These are phyloP conservation scores for Poecilus cupreus DNA, from an alignment of 2,888 invertebrate genomes.

Conservation along the genomic window DNA sequence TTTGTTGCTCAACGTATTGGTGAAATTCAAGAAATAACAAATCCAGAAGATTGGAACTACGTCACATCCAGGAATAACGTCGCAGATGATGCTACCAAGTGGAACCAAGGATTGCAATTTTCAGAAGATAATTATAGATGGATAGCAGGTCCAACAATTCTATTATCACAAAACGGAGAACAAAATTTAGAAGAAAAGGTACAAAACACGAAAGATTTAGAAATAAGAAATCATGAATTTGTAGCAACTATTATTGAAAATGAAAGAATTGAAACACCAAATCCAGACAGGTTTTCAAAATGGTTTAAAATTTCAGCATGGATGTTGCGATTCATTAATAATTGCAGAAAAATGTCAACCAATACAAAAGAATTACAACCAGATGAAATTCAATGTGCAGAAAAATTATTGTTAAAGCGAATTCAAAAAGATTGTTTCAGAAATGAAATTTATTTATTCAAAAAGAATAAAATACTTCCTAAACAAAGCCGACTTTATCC, in stretches of 20 bases:
- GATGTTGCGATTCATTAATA: not conserved
- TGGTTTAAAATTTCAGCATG: too few relatives aligned
- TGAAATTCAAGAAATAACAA: slow-evolving; percentile 50
- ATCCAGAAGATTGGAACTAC: too few relatives aligned
- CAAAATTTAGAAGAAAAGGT: too few relatives aligned
- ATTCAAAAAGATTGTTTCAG: not conserved
- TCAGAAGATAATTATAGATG: too few relatives aligned
- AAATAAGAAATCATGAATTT: too few relatives aligned
- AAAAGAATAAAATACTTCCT: not conserved
- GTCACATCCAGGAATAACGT: slow-evolving; percentile 45
- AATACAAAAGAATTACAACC: not conserved
- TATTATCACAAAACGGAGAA: too few relatives aligned
- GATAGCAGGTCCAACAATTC: slow-evolving; percentile 46
- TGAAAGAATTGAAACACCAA: not conserved
- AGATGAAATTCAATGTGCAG: not conserved
- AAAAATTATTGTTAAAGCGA: not conserved
- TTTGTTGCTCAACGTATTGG: slow-evolving; percentile 51
- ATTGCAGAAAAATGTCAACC: not conserved
- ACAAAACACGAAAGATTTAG: too few relatives aligned
- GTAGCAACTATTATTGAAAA: not conserved
- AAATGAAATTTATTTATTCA: too few relatives aligned
- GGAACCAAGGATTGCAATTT: too few relatives aligned
- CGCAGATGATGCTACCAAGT: slow-evolving; percentile 51
- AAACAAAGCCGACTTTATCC: not conserved
- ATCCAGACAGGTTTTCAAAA: slow-evolving; percentile 36